Evolutionary conservation across 2,113 vertebrate genomes (phyloP), one percentile per base, ranked within the genome.

Genomic region (Stegastes partitus): DNA sequence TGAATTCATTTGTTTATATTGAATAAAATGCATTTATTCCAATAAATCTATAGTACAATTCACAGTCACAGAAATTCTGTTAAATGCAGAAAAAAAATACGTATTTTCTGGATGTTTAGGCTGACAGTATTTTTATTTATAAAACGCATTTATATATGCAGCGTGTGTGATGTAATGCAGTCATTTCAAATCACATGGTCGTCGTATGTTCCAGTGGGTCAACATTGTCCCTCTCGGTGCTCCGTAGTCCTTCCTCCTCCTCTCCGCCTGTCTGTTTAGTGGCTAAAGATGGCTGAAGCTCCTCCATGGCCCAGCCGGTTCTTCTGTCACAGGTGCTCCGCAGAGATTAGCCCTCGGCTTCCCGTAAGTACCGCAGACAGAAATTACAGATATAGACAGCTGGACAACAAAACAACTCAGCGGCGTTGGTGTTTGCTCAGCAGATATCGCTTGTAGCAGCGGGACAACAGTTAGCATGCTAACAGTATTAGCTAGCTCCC

Each of bases 281-380:
- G 75, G 73, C 73, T 87, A 92, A 96, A 96, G 91, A 97, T 97
- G 97, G 97, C 96, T 57, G 97, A 97, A 94, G 97, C 96, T 88
- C 95, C 96, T 84, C 94, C 94, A 88, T 96, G 96, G 88, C 94
- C 95, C 72, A 95, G 94, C 87, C 96, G 96, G 90, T 98, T 95
- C 85, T 98, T 98, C 94, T 98, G 97, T 92, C 97, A 97, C 87
- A 96, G 95, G 94, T 97, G 96, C 83, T 94, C 93, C 19, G 92
- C 93, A 47, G 95, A 95, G 93, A 96, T 96, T 59, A 95, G 87
- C 64, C 95, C 94, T 62, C 92, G 93, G 44, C 90, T 96, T 62
- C 95, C 95, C 28, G 94, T 96, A 74, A 95, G 94, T 87, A 49
- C 26, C 19, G 4, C 0, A 2, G 11, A 56, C 56, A 21, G 0